phyloP scores from a whole-genome alignment of 2,888 invertebrate genomes.

The Chrysotoxum bicinctum region DNA sequence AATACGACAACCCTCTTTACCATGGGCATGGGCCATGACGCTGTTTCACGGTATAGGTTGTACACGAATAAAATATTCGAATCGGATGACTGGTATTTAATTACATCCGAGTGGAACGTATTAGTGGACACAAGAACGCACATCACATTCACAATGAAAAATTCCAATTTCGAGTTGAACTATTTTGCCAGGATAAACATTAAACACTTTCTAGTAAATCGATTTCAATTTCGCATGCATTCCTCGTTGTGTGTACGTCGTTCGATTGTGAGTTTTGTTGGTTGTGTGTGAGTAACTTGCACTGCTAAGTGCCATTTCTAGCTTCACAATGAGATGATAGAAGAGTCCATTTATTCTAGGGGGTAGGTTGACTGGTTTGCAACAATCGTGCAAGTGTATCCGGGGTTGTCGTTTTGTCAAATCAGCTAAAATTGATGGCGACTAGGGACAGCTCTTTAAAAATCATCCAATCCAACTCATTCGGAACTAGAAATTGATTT shows the following conservation, averaged over 20 bases:
- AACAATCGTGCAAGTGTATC: neutral
- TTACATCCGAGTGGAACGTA: constrained; percentile 64
- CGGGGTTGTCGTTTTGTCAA: constrained; percentile 58
- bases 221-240: constrained; percentile 46
- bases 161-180: constrained; percentile 58
- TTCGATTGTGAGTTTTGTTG: neutral
- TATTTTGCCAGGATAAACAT: constrained; percentile 69
- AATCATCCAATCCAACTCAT: constrained; percentile 21
- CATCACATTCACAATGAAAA: constrained; percentile 38
- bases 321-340: constrained; percentile 44
- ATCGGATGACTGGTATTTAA: constrained; percentile 66
- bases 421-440: constrained; percentile 66
- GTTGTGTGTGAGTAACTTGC: constrained; percentile 19
- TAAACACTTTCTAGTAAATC: constrained; percentile 67
- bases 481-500: constrained; percentile 50
- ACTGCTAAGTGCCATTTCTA: constrained; percentile 36
- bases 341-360: constrained; percentile 28
- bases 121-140: constrained; percentile 47
- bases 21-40: neutral
- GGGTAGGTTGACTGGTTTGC: neutral
- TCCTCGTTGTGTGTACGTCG: neutral
- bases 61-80: constrained; percentile 49
- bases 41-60: neutral
- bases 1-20: neutral
- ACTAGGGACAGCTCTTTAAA: constrained; percentile 50